A percentile compares a stretch with the other conserved stretches of the same genome.
phyloP scores from a whole-genome alignment of 2,797 vertebrate species.

The Dallia pectoralis region DNA sequence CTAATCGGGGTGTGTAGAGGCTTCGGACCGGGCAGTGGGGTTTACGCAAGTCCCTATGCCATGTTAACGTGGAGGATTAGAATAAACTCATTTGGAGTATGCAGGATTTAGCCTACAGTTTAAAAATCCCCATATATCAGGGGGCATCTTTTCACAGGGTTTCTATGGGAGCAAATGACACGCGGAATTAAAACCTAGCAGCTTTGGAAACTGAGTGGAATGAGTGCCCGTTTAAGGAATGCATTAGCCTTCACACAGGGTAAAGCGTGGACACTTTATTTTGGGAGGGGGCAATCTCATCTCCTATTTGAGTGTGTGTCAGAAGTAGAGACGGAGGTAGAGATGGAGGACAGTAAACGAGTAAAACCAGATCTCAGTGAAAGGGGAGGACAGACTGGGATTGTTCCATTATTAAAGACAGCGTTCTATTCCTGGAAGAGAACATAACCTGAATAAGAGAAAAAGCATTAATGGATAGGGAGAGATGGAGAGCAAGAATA shows the following conservation, averaged over 20 bases:
- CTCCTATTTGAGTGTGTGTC: neutral
- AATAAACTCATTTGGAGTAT: conserved; percentile 17
- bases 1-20: conserved; percentile 49
- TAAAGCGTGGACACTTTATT: neutral
- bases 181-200: neutral
- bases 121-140: neutral
- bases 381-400: conserved; percentile 14
- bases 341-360: neutral
- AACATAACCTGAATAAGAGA: neutral
- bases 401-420: conserved; percentile 48
- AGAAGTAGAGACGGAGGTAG: neutral
- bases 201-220: neutral
- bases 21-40: conserved; percentile 20
- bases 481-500: too few species aligned
- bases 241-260: neutral
- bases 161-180: conserved; percentile 3
- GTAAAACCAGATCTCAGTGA: neutral
- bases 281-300: neutral
- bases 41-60: conserved; percentile 25
- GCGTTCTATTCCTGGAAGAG: conserved; percentile 33
- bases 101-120: conserved; percentile 17
- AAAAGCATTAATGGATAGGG: neutral
- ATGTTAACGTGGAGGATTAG: conserved; percentile 28
- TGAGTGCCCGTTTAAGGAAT: neutral
- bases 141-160: neutral